A percentile compares a stretch with the other conserved stretches of the same genome.
These are phyloP conservation scores for Halichoerus grypus DNA, from an alignment of 2,113 vertebrate species.

Conservation along the genomic window DNA sequence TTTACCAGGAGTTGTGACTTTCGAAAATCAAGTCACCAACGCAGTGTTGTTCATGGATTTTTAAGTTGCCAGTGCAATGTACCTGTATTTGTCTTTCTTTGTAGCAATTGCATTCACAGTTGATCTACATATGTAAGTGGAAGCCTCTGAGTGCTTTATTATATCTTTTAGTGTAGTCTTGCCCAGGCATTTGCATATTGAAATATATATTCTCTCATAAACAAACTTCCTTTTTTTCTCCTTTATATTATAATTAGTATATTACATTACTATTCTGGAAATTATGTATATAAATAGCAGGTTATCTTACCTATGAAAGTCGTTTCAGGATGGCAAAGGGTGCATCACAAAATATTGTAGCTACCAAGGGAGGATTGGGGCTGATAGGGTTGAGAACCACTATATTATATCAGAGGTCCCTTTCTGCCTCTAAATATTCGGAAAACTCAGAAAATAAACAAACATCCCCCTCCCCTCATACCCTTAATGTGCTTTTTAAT, in stretches of 20 bases:
- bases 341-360: slow-evolving; percentile 1
- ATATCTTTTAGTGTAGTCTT: slow-evolving; percentile 48
- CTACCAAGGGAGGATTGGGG: background rate
- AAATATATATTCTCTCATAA: slow-evolving; percentile 51
- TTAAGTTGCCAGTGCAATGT: background rate
- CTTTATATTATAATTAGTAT: slow-evolving; percentile 24
- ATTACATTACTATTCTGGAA: slow-evolving; percentile 38
- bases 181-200: slow-evolving; percentile 33
- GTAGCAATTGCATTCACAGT: background rate
- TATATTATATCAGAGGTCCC: slow-evolving; percentile 42
- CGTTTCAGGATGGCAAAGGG: slow-evolving; percentile 34
- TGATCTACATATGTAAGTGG: background rate
- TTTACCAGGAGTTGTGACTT: slow-evolving; percentile 51
- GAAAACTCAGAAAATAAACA: slow-evolving; percentile 46
- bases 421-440: slow-evolving; percentile 63
- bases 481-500: slow-evolving; percentile 52
- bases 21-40: slow-evolving; percentile 7
- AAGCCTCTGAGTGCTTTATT: slow-evolving; percentile 4
- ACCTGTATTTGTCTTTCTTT: slow-evolving; percentile 37
- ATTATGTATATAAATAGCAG: background rate
- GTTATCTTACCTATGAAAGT: slow-evolving; percentile 56
- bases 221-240: slow-evolving; percentile 56
- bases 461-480: background rate
- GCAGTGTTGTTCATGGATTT: background rate
- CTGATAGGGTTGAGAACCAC: slow-evolving; percentile 9